Percentiles rank a stretch among this genome's conserved stretches.
phyloP scores from a whole-genome alignment of 2,113 vertebrate genomes.

The Glaucomys volans region DNA sequence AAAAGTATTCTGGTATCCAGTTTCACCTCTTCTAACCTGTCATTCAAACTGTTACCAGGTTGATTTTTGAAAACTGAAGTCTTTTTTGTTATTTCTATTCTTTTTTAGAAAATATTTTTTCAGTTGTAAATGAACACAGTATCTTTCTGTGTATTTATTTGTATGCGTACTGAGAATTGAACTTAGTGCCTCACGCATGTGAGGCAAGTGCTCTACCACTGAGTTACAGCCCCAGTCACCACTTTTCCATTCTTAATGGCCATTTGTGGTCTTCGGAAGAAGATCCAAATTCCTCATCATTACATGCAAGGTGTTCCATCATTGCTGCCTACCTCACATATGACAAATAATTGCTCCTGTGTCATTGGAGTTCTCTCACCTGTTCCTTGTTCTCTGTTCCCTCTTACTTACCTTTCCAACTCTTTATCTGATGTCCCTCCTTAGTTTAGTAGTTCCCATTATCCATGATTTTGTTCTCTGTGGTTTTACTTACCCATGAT shows the following conservation, averaged over 20 bases:
- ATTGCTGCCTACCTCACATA: background rate
- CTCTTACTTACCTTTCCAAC: background rate
- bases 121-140: too few species aligned
- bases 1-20: background rate
- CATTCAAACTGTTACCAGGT: background rate
- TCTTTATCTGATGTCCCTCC: background rate
- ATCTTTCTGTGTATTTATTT: too few species aligned
- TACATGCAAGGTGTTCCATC: background rate
- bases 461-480: background rate
- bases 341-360: background rate
- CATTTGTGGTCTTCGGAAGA: background rate
- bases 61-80: background rate
- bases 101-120: background rate
- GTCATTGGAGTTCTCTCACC: background rate
- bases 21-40: background rate
- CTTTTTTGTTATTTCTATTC: background rate
- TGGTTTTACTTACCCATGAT: too few species aligned
- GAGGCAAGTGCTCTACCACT: too few species aligned
- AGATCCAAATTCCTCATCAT: background rate
- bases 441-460: background rate
- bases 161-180: too few species aligned
- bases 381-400: background rate
- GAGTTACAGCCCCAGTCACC: too few species aligned
- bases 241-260: background rate
- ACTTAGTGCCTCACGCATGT: too few species aligned